A percentile compares a stretch with the other conserved stretches of the same genome.
Conservation (phyloP, 2,797 vertebrate species). For the Thaleichthys pacificus region DNA sequence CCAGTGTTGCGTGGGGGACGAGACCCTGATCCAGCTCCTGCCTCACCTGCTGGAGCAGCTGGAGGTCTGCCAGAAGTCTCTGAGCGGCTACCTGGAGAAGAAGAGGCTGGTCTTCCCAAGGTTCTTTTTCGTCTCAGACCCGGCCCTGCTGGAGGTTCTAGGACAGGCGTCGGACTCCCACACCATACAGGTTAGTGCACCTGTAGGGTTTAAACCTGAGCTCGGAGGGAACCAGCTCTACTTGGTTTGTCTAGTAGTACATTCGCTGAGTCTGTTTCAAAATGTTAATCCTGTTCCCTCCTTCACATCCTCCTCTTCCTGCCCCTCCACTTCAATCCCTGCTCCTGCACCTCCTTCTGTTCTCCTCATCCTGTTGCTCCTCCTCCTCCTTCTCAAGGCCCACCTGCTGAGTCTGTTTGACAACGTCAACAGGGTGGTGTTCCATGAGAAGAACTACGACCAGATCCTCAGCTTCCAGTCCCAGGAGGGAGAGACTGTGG, state of each 20-base stretch:
- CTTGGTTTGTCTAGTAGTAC: background rate
- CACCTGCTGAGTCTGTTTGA: slow-evolving; percentile 86
- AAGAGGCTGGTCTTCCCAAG: slow-evolving; percentile 83
- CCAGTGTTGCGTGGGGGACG: slow-evolving; percentile 84
- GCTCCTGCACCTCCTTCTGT: background rate
- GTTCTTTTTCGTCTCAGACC: slow-evolving; percentile 88
- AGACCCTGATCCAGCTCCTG: slow-evolving; percentile 75
- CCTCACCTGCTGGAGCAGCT: slow-evolving; percentile 75
- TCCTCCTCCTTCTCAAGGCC: slow-evolving; percentile 52
- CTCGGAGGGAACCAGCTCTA: background rate
- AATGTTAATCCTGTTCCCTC: background rate
- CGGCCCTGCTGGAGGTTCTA: slow-evolving; percentile 83
- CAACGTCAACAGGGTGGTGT: slow-evolving; percentile 81
- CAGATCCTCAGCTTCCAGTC: slow-evolving; percentile 83
- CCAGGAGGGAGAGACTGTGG: slow-evolving; percentile 82
- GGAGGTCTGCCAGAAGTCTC: slow-evolving; percentile 86
- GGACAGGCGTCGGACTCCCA: slow-evolving; percentile 87
- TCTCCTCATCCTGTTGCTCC: background rate
- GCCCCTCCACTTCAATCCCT: background rate
- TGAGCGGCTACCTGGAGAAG: slow-evolving; percentile 86
- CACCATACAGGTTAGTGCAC: slow-evolving; percentile 77
- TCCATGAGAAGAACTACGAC: slow-evolving; percentile 81
- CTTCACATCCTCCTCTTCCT: background rate
- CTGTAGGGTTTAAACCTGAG: background rate
- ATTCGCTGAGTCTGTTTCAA: background rate